Base-by-base conservation (phyloP, 2,113 vertebrate species). In the Pelmatolapia mariae region DNA sequence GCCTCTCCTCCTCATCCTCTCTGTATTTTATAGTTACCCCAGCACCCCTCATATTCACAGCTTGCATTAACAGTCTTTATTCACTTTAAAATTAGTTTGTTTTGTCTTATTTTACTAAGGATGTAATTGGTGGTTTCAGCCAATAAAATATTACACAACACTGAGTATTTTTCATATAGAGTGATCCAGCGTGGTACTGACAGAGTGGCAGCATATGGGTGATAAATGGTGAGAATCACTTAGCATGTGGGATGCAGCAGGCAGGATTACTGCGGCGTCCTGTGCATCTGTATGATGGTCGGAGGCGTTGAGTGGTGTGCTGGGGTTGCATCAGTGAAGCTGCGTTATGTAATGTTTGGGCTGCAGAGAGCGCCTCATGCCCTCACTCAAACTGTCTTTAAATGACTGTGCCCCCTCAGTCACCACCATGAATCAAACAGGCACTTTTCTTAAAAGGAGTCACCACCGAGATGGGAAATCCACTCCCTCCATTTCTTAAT, bases 401-500 rank as follows among this genome's bases (percentile, higher is more conserved):
- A 94, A 90, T 73, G 88, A 81, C 87, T 86, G 83, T 59, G 79
- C 76, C 79, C 86, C 85, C 88, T 86, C 86, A 78, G 81, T 87
- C 83, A 57, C 59, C 18, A 80, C 89, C 36, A 84, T 85, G 86
- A 91, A 90, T 94, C 92, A 93, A 91, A 86, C 47, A 57, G 56
- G 38, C 85, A 87, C 82, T 87, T 91, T 89, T 88, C 81, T 80
- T 89, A 87, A 93, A 92, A 90, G 80, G 86, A 94, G 87, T 88
- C 83, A 87, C 86, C 68, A 80, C 83, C 40, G 47, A 92, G 83
- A 92, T 19, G 59, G 92, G 90, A 93, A 94, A 91, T 92, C 89
- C 90, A 90, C 89, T 87, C 83, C 84, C 87, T 79, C 88, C 82
- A 87, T 90, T 92, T 95, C 91, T 94, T 93, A 94, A 94, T 94